phyloP scores from a whole-genome alignment of 64 coral and sea anemone species.

The Hydrozoanthus tunicans region DNA sequence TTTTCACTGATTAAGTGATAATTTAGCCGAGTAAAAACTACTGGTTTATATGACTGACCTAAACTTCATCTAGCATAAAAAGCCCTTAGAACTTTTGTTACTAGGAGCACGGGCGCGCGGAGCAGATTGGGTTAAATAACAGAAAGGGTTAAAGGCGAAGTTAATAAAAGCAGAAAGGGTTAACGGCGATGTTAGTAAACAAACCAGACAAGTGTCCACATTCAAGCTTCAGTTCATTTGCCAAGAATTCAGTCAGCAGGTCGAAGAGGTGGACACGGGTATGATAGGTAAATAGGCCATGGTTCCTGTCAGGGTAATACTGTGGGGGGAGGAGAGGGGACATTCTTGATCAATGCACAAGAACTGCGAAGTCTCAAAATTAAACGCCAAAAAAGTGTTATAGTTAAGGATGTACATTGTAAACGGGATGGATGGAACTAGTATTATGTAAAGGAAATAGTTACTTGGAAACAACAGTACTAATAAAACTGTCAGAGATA shows the following conservation, averaged over 20 bases:
- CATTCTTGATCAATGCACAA: not conserved
- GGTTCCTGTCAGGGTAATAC: constrained; percentile 84
- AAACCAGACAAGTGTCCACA: not conserved
- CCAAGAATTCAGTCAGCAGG: constrained; percentile 44
- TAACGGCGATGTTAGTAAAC: not conserved
- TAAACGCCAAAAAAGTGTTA: no score
- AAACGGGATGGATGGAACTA: no score
- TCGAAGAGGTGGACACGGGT: constrained; percentile 29
- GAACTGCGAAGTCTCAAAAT: not conserved
- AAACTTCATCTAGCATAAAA: not conserved
- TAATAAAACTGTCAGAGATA: no score
- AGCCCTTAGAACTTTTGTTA: not conserved
- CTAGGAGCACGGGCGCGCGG: not conserved
- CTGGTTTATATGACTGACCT: no score
- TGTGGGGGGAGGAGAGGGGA: not conserved
- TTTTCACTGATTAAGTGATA: no score
- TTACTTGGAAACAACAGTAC: no score
- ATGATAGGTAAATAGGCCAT: constrained; percentile 27
- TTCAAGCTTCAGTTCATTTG: constrained; percentile 47
- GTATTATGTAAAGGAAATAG: no score
- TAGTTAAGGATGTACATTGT: no score
- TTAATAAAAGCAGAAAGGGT: not conserved
- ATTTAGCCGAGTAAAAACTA: no score
- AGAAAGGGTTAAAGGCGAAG: not conserved
- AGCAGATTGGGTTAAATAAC: not conserved